Evolutionary conservation across 2,888 invertebrate species (phyloP).

Genomic region (Bruchidius siliquastri): DNA sequence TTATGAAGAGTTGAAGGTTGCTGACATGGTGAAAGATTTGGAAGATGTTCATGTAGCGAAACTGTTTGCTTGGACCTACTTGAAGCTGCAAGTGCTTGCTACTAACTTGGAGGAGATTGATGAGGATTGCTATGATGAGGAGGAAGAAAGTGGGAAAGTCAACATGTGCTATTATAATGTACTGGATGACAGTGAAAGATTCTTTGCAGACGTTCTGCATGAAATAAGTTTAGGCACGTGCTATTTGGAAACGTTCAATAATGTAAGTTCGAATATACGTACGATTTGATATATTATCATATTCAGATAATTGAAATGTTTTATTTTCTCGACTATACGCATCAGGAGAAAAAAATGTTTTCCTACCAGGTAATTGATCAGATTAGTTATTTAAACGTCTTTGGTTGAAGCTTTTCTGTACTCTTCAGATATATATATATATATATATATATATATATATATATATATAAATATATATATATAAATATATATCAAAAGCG

Average conservation of each 20-base stretch:
- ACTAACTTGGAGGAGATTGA: conserved; percentile 25
- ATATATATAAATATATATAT: too few relatives aligned
- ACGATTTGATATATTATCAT: too few relatives aligned
- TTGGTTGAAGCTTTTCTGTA: too few relatives aligned
- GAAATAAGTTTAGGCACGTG: conserved; percentile 40
- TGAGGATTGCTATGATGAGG: conserved; percentile 20
- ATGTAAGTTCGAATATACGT: conserved; percentile 44
- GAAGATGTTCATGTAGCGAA: conserved; percentile 30
- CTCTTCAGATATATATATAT: too few relatives aligned
- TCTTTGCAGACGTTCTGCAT: conserved; percentile 40
- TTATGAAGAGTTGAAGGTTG: conserved; percentile 18
- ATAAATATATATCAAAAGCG: too few relatives aligned
- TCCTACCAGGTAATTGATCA: too few relatives aligned
- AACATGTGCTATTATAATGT: conserved; percentile 20
- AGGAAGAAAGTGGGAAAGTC: conserved; percentile 7
- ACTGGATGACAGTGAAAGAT: conserved; percentile 34
- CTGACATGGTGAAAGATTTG: conserved; percentile 9
- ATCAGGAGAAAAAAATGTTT: too few relatives aligned
- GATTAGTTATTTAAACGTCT: too few relatives aligned
- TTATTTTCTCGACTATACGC: too few relatives aligned
- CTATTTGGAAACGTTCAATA: conserved; percentile 45
- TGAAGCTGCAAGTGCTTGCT: conserved; percentile 30
- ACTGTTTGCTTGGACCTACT: conserved; percentile 38
- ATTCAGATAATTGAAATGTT: too few relatives aligned
- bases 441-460: too few relatives aligned